Evolutionary conservation across 2,113 vertebrate genomes (phyloP).

Genomic region (Thomomys bottae): DNA sequence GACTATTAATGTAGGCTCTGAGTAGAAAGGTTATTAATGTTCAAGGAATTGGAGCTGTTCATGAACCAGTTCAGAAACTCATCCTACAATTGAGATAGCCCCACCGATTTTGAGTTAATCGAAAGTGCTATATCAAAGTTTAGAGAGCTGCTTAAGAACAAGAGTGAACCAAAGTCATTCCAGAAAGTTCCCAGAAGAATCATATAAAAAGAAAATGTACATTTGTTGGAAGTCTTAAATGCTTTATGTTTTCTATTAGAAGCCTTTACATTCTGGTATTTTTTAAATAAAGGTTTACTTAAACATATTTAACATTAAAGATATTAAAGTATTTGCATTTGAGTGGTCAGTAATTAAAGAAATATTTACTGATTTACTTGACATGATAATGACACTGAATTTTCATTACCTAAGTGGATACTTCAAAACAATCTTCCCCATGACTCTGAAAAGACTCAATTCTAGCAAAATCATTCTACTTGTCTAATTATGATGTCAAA

Average conservation of each 20-base stretch:
- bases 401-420: not conserved
- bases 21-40: conserved; percentile 81
- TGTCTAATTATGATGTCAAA: not conserved
- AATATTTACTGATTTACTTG: not conserved
- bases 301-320: not conserved
- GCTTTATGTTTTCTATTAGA: not conserved
- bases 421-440: not conserved
- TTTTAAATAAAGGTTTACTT: not conserved
- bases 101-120: conserved; percentile 75
- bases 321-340: not conserved
- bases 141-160: conserved; percentile 53
- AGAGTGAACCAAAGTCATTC: conserved; percentile 11
- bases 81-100: conserved; percentile 58
- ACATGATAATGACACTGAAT: not conserved
- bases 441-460: not conserved
- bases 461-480: not conserved
- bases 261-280: not conserved
- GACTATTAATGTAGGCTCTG: conserved; percentile 74
- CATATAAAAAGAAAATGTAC: conserved; percentile 30
- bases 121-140: conserved; percentile 62
- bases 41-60: conserved; percentile 71
- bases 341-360: not conserved
- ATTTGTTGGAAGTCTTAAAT: not conserved
- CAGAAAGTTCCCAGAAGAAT: conserved; percentile 40
- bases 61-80: conserved; percentile 72